These are phyloP conservation scores for Dyspetes luteomarginatus DNA, from an alignment of 2,888 invertebrate species.

Conservation along the genomic window DNA sequence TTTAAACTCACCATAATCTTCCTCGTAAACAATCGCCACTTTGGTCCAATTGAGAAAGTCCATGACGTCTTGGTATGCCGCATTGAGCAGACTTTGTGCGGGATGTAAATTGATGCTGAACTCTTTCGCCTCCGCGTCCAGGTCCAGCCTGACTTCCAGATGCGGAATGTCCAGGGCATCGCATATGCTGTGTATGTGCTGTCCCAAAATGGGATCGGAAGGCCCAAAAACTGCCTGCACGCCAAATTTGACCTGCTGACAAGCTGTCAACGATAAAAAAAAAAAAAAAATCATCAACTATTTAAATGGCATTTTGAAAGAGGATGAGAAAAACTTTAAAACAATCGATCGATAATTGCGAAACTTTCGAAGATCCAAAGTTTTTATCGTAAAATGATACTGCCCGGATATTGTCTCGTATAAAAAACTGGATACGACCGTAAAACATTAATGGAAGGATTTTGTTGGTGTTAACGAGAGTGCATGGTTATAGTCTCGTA, in stretches of 20 bases:
- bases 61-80: slow-evolving; percentile 91
- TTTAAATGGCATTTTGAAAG: background rate
- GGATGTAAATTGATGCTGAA: slow-evolving; percentile 93
- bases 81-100: slow-evolving; percentile 88
- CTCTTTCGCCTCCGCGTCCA: slow-evolving; percentile 86
- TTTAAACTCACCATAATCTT: slow-evolving; percentile 87
- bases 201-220: slow-evolving; percentile 89
- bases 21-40: slow-evolving; percentile 92
- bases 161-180: slow-evolving; percentile 92
- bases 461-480: slow-evolving; percentile 2
- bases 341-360: background rate
- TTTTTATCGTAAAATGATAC: slow-evolving; percentile 40
- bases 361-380: slow-evolving; percentile 12
- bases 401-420: slow-evolving; percentile 1
- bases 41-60: slow-evolving; percentile 91
- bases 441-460: slow-evolving; percentile 37
- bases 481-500: slow-evolving; percentile 29
- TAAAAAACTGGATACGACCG: background rate
- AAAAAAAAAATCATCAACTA: background rate
- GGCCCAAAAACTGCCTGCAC: slow-evolving; percentile 92
- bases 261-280: slow-evolving; percentile 85
- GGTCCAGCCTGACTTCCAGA: slow-evolving; percentile 88
- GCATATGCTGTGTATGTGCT: slow-evolving; percentile 92
- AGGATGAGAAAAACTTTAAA: background rate
- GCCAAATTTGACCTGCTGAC: slow-evolving; percentile 88